Percentiles rank a stretch among this genome's conserved stretches.
These are phyloP conservation scores for Pyralis farinalis DNA, from an alignment of 2,888 invertebrate species.

Conservation along the genomic window DNA sequence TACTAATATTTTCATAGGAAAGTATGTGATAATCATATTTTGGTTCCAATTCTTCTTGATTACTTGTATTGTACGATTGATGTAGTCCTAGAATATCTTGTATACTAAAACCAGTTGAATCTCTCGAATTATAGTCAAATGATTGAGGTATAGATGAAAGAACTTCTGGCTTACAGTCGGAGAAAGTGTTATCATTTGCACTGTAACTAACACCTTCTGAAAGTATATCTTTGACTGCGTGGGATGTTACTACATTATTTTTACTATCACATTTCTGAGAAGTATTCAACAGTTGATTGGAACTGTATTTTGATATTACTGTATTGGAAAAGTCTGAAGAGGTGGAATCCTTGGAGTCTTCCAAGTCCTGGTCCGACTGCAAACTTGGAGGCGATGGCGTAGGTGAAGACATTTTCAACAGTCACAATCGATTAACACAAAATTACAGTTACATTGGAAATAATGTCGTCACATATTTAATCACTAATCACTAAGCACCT, in stretches of 20 bases:
- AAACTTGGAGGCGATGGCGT: conserved; percentile 55
- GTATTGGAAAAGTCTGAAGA: conserved; percentile 47
- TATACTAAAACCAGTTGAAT: conserved; percentile 72
- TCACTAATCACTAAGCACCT: conserved; percentile 43
- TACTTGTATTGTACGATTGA: conserved; percentile 47
- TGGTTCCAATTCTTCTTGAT: conserved; percentile 48
- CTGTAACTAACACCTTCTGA: conserved; percentile 51
- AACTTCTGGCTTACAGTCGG: conserved; percentile 53
- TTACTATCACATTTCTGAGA: conserved; percentile 38
- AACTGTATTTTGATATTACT: conserved; percentile 30
- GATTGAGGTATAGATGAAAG: conserved; percentile 49
- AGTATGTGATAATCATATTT: conserved; percentile 62
- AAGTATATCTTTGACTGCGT: conserved; percentile 65
- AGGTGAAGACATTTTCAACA: conserved; percentile 46
- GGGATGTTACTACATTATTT: conserved; percentile 46
- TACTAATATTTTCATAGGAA: conserved; percentile 64
- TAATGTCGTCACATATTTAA: conserved; percentile 25
- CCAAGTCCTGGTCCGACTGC: conserved; percentile 41
- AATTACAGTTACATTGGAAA: conserved; percentile 10
- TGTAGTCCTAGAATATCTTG: conserved; percentile 73
- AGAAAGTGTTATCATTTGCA: conserved; percentile 41
- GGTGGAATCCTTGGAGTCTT: conserved; percentile 50
- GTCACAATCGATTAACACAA: conserved; percentile 16
- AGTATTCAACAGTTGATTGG: conserved; percentile 21
- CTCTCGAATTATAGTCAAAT: conserved; percentile 72